A percentile compares a stretch with the other conserved stretches of the same genome.
Conservation (phyloP, 2,113 vertebrate species). For the Mystacornis crossleyi region DNA sequence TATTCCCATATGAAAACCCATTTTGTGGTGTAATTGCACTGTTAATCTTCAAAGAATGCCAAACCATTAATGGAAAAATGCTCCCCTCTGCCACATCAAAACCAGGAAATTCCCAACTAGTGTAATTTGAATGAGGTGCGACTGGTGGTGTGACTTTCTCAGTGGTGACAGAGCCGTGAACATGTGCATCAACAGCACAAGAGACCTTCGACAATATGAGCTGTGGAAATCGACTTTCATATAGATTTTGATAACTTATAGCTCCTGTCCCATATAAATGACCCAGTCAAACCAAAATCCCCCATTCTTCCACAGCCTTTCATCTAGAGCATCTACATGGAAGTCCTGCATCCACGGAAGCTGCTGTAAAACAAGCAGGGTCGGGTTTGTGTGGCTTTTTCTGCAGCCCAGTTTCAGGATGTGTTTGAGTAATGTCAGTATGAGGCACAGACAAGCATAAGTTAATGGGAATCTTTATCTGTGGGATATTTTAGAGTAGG, state of each 20-base stretch:
- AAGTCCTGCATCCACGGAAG: background rate
- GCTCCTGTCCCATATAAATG: background rate
- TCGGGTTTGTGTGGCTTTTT: background rate
- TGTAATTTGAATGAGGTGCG: background rate
- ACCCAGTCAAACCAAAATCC: fast-evolving
- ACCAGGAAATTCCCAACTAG: background rate
- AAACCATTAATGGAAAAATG: background rate
- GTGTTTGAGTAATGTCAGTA: background rate
- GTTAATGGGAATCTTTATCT: background rate
- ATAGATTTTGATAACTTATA: background rate
- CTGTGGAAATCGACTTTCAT: background rate
- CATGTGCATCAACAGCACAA: background rate
- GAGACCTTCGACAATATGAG: background rate
- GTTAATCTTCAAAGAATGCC: background rate
- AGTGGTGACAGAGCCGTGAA: background rate
- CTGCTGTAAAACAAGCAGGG: background rate
- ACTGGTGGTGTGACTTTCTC: background rate
- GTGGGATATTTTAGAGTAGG: background rate
- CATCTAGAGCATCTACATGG: background rate
- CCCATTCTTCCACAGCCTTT: background rate
- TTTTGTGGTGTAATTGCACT: background rate
- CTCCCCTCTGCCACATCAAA: background rate
- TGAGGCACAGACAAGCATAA: background rate
- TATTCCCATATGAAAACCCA: background rate
- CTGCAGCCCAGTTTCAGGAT: background rate